Evolutionary conservation across 2,797 vertebrate species (phyloP).

Genomic region (Bucorvus abyssinicus): DNA sequence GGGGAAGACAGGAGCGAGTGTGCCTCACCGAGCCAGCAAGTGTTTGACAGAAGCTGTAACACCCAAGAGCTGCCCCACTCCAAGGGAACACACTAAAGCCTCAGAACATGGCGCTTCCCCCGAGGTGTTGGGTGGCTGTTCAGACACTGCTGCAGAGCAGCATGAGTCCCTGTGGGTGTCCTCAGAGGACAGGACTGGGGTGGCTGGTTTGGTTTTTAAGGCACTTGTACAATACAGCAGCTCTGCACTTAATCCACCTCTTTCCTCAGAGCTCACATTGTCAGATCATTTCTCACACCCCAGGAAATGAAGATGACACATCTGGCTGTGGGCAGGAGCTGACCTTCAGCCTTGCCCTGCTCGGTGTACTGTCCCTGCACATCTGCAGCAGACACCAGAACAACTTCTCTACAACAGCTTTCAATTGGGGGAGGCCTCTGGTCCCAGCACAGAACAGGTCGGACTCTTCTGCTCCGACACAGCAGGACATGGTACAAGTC

Average conservation of each 20-base stretch:
- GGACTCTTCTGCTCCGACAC: background rate
- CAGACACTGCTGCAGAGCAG: background rate
- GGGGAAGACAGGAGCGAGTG: rapidly evolving
- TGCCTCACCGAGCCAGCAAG: rapidly evolving
- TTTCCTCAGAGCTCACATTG: background rate
- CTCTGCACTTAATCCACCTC: background rate
- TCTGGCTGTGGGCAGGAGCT: background rate
- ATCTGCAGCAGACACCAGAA: background rate
- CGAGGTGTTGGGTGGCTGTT: rapidly evolving
- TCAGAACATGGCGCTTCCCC: rapidly evolving
- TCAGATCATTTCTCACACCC: rapidly evolving
- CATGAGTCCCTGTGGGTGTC: rapidly evolving
- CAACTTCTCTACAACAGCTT: rapidly evolving
- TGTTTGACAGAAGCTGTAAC: background rate
- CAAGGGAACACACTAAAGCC: rapidly evolving
- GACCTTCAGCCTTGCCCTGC: background rate
- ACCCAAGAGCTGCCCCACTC: rapidly evolving
- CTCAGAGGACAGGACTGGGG: background rate
- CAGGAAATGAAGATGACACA: background rate
- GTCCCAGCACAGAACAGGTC: background rate
- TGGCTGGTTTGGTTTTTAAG: background rate
- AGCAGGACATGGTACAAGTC: background rate
- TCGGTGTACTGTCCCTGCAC: rapidly evolving
- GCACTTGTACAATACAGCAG: background rate
- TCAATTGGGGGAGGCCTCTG: rapidly evolving